A percentile compares a stretch with the other conserved stretches of the same genome.
These are phyloP conservation scores for Drosophila rufa DNA, from an alignment of 1,140 invertebrate genomes.

Conservation along the genomic window DNA sequence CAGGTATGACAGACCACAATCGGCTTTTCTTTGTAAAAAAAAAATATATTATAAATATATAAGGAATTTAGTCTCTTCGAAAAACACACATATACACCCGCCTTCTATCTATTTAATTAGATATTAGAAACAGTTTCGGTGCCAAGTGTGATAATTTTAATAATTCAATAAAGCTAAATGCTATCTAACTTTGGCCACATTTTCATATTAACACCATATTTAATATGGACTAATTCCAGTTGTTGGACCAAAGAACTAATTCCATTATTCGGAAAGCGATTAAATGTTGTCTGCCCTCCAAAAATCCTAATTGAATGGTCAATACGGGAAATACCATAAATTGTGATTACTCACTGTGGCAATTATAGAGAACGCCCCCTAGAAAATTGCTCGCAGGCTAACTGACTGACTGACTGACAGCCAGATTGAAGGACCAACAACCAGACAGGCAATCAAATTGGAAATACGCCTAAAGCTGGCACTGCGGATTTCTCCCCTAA, in stretches of 20 bases:
- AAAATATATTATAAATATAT: neutral
- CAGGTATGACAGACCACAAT: neutral
- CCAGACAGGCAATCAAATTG: slow-evolving; percentile 27
- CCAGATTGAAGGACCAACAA: slow-evolving; percentile 12
- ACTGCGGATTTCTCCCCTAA: slow-evolving; percentile 20
- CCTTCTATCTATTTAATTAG: neutral
- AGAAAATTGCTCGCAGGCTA: slow-evolving; percentile 16
- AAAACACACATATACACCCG: rapidly evolving
- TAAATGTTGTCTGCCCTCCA: slow-evolving; percentile 14
- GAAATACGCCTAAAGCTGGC: slow-evolving; percentile 15
- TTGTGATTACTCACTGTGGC: slow-evolving; percentile 29
- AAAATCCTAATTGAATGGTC: slow-evolving; percentile 21
- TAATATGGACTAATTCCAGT: neutral
- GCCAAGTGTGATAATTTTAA: neutral
- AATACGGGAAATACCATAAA: slow-evolving; percentile 38
- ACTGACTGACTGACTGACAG: slow-evolving; percentile 2
- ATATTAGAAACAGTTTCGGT: neutral
- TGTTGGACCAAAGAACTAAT: neutral
- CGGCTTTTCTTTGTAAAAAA: neutral
- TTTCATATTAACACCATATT: neutral
- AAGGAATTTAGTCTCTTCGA: too few species aligned
- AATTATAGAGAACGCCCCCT: slow-evolving; percentile 27
- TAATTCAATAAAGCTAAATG: neutral
- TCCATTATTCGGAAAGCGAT: neutral
- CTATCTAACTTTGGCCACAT: too few species aligned